A percentile compares a stretch with the other conserved stretches of the same genome.
phyloP scores from a whole-genome alignment of 1,140 invertebrate genomes.

The Ostrea edulis region DNA sequence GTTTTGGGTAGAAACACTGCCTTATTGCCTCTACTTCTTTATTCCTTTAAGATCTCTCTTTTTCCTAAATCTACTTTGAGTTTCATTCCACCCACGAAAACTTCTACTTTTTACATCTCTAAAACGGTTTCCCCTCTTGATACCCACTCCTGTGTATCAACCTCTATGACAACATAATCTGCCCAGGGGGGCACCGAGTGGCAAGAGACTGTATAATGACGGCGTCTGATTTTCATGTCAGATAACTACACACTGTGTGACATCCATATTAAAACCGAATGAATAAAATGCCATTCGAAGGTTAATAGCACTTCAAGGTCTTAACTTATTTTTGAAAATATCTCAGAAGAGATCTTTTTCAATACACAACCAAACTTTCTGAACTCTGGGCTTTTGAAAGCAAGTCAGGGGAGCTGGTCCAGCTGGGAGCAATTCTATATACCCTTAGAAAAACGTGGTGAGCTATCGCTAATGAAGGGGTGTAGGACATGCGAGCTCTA shows the following conservation, averaged over 20 bases:
- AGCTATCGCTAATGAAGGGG: not conserved
- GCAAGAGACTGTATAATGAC: not conserved
- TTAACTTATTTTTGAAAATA: not conserved
- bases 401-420: conserved; percentile 4
- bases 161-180: not conserved
- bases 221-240: not conserved
- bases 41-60: too few species aligned
- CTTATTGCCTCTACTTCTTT: too few species aligned
- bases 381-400: conserved; percentile 21
- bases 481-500: not conserved
- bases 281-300: not conserved
- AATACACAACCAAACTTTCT: conserved; percentile 17
- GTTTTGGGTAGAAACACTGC: too few species aligned
- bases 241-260: not conserved
- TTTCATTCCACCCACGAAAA: not conserved
- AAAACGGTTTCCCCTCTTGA: not conserved
- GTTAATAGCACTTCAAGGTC: not conserved
- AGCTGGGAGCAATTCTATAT: not conserved
- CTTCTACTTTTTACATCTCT: not conserved
- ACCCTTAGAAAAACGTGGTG: not conserved
- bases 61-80: too few species aligned
- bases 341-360: not conserved
- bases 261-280: not conserved
- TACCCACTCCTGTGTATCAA: not conserved
- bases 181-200: not conserved